Evolutionary conservation across 2,888 invertebrate genomes (phyloP), one percentile per base, ranked within the genome.

Genomic region (Phalera bucephala): DNA sequence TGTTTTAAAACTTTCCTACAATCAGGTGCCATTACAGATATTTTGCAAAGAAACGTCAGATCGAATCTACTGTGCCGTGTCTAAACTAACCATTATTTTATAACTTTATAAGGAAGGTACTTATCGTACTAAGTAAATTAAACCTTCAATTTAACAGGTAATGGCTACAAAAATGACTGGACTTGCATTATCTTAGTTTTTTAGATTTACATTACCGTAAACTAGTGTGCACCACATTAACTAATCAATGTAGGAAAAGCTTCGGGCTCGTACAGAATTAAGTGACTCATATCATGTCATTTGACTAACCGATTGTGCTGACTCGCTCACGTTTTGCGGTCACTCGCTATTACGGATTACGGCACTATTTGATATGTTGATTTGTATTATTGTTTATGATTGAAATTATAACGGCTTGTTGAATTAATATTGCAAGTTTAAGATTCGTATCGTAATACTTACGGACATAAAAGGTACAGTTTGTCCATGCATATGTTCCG

Each of bases 301-400:
- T 43, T 28, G 36, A 12, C 36, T 36, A 51, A 41, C 41, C 36
- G 53, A 50, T 50, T 46, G 42, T 37, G 50, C 45, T 46, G 52
- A 56, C 57, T 57, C 62, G 46, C 62, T 70, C 70, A 71, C 72
- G 71, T 60, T 59, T 69, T 66, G 72, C 62, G 71, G 69, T 73
- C 68, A 56, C 52, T 52, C 38, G 43, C 36, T 44, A 55, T 54
- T 56, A 60, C 40, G 42, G 57, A 66, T 55, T 60, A 54, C 51
- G 55, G 37, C 52, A 48, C 53, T 42, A 52, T 40, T 47, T 51
- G 56, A 65, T 59, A 60, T 62, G 64, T 68, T 64, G 64, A 62
- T 70, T 61, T 57, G 48, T 58, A 42, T 55, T 61, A 65, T 71
- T 68, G 72, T 74, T 72, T 72, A 60, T 55, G 60, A 64, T 72